Evolutionary conservation across 2,113 vertebrate species (phyloP).

Genomic region (Erpornis zantholeuca): DNA sequence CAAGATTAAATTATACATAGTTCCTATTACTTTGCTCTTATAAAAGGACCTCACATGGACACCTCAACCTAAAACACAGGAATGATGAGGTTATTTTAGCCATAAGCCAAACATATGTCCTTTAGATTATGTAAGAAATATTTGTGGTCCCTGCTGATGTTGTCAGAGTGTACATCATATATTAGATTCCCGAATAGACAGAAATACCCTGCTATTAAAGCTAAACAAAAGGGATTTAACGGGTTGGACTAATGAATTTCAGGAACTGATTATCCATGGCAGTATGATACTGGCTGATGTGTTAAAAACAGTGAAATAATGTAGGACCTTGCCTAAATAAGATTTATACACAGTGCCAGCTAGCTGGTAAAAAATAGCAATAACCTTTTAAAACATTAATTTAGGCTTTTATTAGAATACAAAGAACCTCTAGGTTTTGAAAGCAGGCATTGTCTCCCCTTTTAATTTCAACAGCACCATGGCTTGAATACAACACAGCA

Average conservation of each 20-base stretch:
- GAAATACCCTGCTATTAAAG: constrained; percentile 57
- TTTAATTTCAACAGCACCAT: constrained; percentile 73
- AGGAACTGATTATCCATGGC: constrained; percentile 73
- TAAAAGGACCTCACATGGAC: constrained; percentile 55
- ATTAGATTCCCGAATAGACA: constrained; percentile 55
- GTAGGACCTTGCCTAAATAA: constrained; percentile 68
- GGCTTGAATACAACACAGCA: constrained; percentile 76
- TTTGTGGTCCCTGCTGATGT: constrained; percentile 33
- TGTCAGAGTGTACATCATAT: constrained; percentile 62
- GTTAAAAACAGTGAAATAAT: constrained; percentile 68
- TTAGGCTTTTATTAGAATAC: constrained; percentile 78
- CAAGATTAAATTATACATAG: constrained; percentile 37
- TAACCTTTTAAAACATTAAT: constrained; percentile 84
- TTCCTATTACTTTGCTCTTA: constrained; percentile 39
- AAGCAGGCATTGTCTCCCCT: constrained; percentile 75
- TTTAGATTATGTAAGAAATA: constrained; percentile 61
- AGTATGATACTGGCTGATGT: constrained; percentile 67
- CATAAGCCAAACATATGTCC: constrained; percentile 56
- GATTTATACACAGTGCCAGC: constrained; percentile 74
- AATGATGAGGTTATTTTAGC: constrained; percentile 35
- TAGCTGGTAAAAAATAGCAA: constrained; percentile 80
- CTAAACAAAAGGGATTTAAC: constrained; percentile 72
- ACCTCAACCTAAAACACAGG: constrained; percentile 20
- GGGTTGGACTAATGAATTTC: constrained; percentile 74
- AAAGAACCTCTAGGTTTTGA: constrained; percentile 76